Percentiles rank a stretch among this genome's conserved stretches.
Evolutionary conservation across 2,797 vertebrate genomes (phyloP).

Genomic region (Dromococcyx pavoninus): DNA sequence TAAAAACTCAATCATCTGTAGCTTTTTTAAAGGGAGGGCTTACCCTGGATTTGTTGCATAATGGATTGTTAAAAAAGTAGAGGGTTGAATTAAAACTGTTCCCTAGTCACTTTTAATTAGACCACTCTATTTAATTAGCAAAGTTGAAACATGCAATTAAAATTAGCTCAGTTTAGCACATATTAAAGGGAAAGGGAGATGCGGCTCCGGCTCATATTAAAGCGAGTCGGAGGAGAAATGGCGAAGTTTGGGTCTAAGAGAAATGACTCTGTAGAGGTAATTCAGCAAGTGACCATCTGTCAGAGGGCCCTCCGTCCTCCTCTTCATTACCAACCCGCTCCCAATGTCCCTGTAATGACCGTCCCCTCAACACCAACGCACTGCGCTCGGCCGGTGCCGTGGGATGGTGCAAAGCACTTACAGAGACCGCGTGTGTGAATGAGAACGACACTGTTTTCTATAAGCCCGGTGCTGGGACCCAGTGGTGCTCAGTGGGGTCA

Average conservation of each 20-base stretch:
- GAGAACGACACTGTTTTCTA: rapidly evolving
- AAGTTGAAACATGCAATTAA: slow-evolving; percentile 80
- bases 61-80: slow-evolving; percentile 84
- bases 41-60: slow-evolving; percentile 80
- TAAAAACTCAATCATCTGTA: slow-evolving; percentile 87
- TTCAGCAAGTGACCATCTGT: slow-evolving; percentile 9
- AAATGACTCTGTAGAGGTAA: neutral
- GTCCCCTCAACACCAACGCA: neutral
- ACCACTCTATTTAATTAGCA: slow-evolving; percentile 88
- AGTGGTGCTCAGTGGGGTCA: neutral
- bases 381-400: rapidly evolving
- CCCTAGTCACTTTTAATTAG: slow-evolving; percentile 90
- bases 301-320: neutral
- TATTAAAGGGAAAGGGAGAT: slow-evolving; percentile 49
- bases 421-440: rapidly evolving
- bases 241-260: neutral
- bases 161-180: slow-evolving; percentile 74
- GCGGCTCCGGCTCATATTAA: neutral
- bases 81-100: slow-evolving; percentile 86
- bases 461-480: neutral
- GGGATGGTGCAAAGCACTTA: neutral
- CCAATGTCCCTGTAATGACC: neutral
- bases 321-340: neutral
- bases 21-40: slow-evolving; percentile 80
- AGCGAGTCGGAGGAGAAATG: slow-evolving; percentile 35